Conservation (phyloP, 2,113 vertebrate genomes). For the Xenopus tropicalis region DNA sequence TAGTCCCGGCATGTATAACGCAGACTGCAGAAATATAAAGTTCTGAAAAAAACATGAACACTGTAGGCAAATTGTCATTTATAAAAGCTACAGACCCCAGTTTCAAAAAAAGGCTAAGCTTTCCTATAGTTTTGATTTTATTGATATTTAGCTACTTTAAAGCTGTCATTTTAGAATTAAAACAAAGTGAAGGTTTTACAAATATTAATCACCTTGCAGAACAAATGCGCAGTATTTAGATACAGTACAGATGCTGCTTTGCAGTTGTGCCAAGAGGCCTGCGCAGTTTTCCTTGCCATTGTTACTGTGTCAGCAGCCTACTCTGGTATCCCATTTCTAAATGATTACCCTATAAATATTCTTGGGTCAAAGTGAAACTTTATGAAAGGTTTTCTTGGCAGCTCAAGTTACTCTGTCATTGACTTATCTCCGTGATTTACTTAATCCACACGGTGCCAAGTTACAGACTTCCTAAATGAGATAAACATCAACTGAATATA, state of each 20-base stretch:
- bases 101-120: no score
- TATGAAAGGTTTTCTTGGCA: slow-evolving; percentile 30
- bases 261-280: neutral
- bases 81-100: no score
- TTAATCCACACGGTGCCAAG: slow-evolving; percentile 20
- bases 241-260: neutral
- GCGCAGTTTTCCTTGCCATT: neutral
- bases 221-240: no score
- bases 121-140: no score
- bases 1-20: no score
- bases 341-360: slow-evolving; percentile 9
- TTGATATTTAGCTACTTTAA: no score
- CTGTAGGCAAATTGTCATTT: no score
- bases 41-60: no score
- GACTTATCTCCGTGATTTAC: slow-evolving; percentile 29
- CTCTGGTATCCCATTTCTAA: slow-evolving; percentile 12
- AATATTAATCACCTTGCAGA: no score
- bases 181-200: no score
- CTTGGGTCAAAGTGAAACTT: slow-evolving; percentile 20
- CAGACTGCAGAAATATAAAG: no score
- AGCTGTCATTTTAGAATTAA: no score
- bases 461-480: slow-evolving; percentile 21
- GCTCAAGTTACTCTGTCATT: slow-evolving; percentile 29
- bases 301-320: slow-evolving; percentile 6
- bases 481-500: slow-evolving; percentile 6